Conservation (phyloP, 1,140 invertebrate species). For the Leucophenga varia region DNA sequence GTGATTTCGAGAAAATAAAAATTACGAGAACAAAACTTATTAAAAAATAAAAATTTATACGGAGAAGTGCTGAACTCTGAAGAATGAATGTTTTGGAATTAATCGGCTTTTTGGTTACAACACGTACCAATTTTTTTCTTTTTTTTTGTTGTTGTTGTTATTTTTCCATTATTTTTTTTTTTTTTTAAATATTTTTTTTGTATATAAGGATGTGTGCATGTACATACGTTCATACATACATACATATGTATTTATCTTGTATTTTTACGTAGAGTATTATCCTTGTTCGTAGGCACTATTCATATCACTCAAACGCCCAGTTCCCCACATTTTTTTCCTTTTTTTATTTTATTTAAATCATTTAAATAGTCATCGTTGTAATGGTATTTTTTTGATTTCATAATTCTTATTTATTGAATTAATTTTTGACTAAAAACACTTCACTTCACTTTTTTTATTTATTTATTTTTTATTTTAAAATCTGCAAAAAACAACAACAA, state of each 20-base stretch:
- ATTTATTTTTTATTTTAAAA: no score
- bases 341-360: no score
- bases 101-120: neutral
- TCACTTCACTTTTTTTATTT: no score
- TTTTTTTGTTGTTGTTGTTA: neutral
- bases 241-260: neutral
- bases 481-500: no score
- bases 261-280: neutral
- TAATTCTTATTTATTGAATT: no score
- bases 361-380: no score
- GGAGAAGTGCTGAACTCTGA: neutral
- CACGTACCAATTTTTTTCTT: neutral
- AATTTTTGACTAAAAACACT: no score
- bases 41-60: neutral
- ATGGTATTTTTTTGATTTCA: no score
- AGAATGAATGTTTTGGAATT: neutral
- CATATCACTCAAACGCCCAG: no score
- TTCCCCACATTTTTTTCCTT: no score
- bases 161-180: neutral
- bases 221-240: conserved; percentile 1
- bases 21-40: neutral
- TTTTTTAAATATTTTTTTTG: neutral
- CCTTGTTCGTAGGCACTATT: neutral
- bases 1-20: no score
- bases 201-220: conserved; percentile 1